phyloP scores from a whole-genome alignment of 2,888 invertebrate genomes.

The Epistrophella euchroma region DNA sequence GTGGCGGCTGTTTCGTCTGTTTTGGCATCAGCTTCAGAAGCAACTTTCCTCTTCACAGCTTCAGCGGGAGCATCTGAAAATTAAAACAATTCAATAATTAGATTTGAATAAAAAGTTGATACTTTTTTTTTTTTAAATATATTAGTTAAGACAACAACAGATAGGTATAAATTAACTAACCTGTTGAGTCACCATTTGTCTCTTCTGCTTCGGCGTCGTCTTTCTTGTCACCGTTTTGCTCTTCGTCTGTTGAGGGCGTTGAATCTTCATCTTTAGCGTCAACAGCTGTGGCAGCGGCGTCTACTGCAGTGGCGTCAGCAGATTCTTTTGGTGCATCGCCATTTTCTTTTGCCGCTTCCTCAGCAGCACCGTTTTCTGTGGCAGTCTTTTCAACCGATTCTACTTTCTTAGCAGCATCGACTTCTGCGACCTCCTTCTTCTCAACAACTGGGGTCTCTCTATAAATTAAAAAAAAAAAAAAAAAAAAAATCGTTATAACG shows the following conservation, averaged over 20 bases:
- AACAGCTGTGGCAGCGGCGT: conserved; percentile 77
- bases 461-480: conserved; percentile 38
- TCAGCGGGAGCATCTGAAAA: conserved; percentile 80
- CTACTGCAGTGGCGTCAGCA: conserved; percentile 78
- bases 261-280: conserved; percentile 80
- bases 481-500: not conserved
- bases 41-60: conserved; percentile 83
- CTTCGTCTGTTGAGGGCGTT: conserved; percentile 75
- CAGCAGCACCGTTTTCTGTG: conserved; percentile 81
- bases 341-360: conserved; percentile 79
- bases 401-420: conserved; percentile 80
- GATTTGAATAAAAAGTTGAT: not conserved
- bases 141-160: not conserved
- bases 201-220: conserved; percentile 77
- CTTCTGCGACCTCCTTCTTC: conserved; percentile 83
- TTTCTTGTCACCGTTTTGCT: conserved; percentile 77
- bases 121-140: not conserved
- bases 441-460: conserved; percentile 83
- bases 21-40: conserved; percentile 79
- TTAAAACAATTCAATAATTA: conserved; percentile 11
- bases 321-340: conserved; percentile 78
- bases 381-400: conserved; percentile 79
- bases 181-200: conserved; percentile 83
- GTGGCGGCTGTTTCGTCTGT: conserved; percentile 82
- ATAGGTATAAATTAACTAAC: conserved; percentile 73